Evolutionary conservation across 2,888 invertebrate genomes (phyloP), one percentile per base, ranked within the genome.

Genomic region (Andrena flavipes): DNA sequence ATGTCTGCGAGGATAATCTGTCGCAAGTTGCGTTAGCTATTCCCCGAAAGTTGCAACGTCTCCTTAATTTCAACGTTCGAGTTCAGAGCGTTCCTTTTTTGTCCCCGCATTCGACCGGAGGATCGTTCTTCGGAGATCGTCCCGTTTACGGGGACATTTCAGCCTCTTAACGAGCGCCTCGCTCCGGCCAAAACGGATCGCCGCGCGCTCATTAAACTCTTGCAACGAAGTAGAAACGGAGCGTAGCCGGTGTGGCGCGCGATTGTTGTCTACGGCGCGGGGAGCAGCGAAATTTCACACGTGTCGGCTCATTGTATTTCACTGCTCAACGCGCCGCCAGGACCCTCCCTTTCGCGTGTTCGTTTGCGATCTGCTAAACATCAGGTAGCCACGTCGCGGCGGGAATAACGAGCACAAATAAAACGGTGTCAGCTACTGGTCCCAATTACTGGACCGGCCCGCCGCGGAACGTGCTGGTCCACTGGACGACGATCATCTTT

Each of bases 381-480:
- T 86, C 82, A 73, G 84, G 87, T 67, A 79, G 67, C 35, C 29
- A 51, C 63, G 69, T 84, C 86, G 84, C 78, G 86, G 48, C n/a
- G 68, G 48, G 64, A 77, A 73, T 81, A 81, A 77, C 82, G 76
- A 81, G 87, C 79, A 76, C 78, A 77, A 83, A 82, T 90, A 86
- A 87, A 88, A 89, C 87, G 84, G 88, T 86, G 90, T 89, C 88
- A 90, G 88, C 87, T 87, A 87, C 87, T 80, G 80, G 80, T 84
- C 84, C 88, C 87, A 88, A 89, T 89, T 89, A 88, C 86, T 67
- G 80, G 67, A 69, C 72, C 84, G 65, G 76, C 68, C 75, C 65
- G 75, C 72, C 73, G 71, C 76, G 51, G 63, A 79, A 84, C 79
- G 84, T 81, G 83, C 80, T 77, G 71, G 60, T 65, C 69, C 76